Evolutionary conservation across 2,113 vertebrate genomes (phyloP).

Genomic region (Pungitius pungitius): DNA sequence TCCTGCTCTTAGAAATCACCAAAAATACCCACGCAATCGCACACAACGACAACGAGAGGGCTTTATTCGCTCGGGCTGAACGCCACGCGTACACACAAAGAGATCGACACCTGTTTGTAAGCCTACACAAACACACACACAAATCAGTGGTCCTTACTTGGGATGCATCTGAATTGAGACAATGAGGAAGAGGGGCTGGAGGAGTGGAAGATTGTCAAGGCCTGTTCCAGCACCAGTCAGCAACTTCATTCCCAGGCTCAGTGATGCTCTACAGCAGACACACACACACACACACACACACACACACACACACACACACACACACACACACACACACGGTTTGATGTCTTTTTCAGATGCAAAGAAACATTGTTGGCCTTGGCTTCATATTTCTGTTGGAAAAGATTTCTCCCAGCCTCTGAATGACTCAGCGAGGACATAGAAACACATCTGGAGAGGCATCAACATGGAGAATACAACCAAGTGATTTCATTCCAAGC

Average conservation of each 20-base stretch:
- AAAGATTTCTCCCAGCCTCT: slow-evolving; percentile 5
- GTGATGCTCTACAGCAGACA: slow-evolving; percentile 38
- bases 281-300: slow-evolving; percentile 3
- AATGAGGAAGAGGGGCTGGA: slow-evolving; percentile 51
- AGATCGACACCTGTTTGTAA: slow-evolving; percentile 11
- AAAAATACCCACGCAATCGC: slow-evolving; percentile 51
- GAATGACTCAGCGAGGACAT: slow-evolving; percentile 10
- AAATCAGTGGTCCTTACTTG: slow-evolving; percentile 55
- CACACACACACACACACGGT: slow-evolving; percentile 2
- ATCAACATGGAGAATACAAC: slow-evolving; percentile 22
- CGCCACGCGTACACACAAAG: not conserved
- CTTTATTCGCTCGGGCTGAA: slow-evolving; percentile 35
- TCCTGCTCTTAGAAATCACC: slow-evolving; percentile 57
- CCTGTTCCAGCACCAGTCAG: slow-evolving; percentile 61
- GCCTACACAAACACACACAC: slow-evolving; percentile 23
- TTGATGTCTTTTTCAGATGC: slow-evolving; percentile 13
- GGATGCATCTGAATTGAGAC: slow-evolving; percentile 55
- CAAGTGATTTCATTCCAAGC: slow-evolving; percentile 17
- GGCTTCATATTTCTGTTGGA: slow-evolving; percentile 17
- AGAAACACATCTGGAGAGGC: not conserved
- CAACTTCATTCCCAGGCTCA: slow-evolving; percentile 54
- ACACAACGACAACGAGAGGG: slow-evolving; percentile 48
- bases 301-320: not conserved
- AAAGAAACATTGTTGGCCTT: slow-evolving; percentile 22
- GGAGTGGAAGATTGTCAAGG: slow-evolving; percentile 60